A percentile compares a stretch with the other conserved stretches of the same genome.
Conservation (phyloP, 2,888 invertebrate genomes). For the Sphinx pinastri region DNA sequence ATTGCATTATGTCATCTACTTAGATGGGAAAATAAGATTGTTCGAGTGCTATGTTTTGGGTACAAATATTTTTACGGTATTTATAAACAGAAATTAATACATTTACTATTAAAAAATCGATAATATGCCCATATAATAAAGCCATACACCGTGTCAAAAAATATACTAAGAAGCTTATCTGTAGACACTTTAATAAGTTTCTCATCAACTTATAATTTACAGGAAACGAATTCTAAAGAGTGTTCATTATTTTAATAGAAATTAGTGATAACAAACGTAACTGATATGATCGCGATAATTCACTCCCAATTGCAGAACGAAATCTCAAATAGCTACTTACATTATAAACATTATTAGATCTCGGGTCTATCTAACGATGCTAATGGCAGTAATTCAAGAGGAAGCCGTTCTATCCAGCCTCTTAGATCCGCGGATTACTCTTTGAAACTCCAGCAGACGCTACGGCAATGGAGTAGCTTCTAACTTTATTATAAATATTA, state of each 20-base stretch:
- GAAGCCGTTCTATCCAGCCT: conserved; percentile 49
- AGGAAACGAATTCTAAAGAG: too few species aligned
- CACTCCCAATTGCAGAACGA: neutral
- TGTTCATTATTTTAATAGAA: too few species aligned
- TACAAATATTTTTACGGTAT: neutral
- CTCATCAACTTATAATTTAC: too few species aligned
- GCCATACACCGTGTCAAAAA: too few species aligned
- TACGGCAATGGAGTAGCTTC: neutral
- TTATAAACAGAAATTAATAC: neutral
- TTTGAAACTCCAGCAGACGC: conserved; percentile 19
- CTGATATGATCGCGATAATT: too few species aligned
- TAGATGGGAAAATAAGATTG: neutral
- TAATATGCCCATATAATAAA: too few species aligned
- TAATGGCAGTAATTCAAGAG: conserved; percentile 60
- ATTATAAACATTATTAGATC: neutral
- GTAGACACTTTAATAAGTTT: too few species aligned
- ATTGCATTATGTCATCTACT: neutral
- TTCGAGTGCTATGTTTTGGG: neutral
- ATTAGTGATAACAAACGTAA: too few species aligned
- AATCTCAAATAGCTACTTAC: conserved; percentile 4
- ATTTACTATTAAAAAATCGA: neutral
- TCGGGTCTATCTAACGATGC: conserved; percentile 39
- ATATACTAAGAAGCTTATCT: too few species aligned
- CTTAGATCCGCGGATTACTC: conserved; percentile 52
- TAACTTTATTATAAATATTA: conserved; percentile 10